Base-by-base conservation (phyloP, 2,888 invertebrate genomes). In the Eugnorisma glareosa region DNA sequence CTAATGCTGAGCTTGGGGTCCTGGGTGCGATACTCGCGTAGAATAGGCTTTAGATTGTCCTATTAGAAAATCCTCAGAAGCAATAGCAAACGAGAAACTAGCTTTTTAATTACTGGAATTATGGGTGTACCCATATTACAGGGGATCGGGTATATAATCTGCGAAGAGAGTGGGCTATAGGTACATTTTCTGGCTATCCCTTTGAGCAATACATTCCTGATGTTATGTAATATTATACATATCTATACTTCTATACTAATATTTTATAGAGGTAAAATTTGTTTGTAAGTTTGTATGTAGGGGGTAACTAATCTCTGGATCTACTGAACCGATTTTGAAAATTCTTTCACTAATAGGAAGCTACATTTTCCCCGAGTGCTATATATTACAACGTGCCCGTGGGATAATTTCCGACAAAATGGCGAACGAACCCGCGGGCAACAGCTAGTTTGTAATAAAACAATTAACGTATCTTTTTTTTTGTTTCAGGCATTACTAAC, bases 401-500 rank as follows among this genome's bases (percentile, higher is more conserved):
- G n/a, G n/a, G n/a, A n/a, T n/a, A n/a, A n/a, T n/a, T n/a, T n/a
- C n/a, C n/a, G n/a, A n/a, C n/a, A n/a, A n/a, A n/a, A n/a, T n/a
- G n/a, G n/a, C n/a, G n/a, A n/a, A n/a, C n/a, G n/a, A n/a, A n/a
- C n/a, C n/a, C n/a, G n/a, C n/a, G n/a, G n/a, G n/a, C n/a, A n/a
- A n/a, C n/a, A n/a, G n/a, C n/a, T n/a, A n/a, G n/a, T n/a, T n/a
- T n/a, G n/a, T n/a, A n/a, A n/a, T n/a, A n/a, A n/a, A n/a, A n/a
- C n/a, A 18, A 37, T 35, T 67, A 43, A 82, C 6, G 0, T 18
- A 6, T 15, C 0, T n/a, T 68, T 51, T 45, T 45, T 84, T 86
- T 90, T 85, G 70, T 96, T 97, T 70, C 96, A 98, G 97, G 98
- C 98, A 21, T 43, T 98, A 37, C 95, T 98, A n/a, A 97, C 98